These are phyloP conservation scores for Conus betulinus DNA, from an alignment of 1,140 invertebrate genomes.

Conservation along the genomic window DNA sequence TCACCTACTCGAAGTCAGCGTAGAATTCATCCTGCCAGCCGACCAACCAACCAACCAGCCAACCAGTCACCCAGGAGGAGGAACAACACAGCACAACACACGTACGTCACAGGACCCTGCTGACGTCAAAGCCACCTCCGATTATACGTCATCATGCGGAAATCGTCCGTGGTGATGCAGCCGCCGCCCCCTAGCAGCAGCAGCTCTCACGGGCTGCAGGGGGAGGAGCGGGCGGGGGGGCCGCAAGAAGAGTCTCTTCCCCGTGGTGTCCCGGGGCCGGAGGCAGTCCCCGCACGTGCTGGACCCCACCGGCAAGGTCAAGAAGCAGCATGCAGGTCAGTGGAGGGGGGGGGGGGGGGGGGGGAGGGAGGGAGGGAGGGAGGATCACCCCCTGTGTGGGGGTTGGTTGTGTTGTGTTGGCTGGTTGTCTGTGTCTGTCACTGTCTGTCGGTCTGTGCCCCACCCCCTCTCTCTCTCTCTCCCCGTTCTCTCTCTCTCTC, in stretches of 20 bases:
- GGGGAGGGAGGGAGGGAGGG: too few species aligned
- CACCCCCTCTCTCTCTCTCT: too few species aligned
- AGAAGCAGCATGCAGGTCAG: background rate
- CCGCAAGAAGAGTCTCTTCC: slow-evolving; percentile 28
- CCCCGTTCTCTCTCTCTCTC: too few species aligned
- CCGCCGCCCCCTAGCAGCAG: background rate
- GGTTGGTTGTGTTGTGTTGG: background rate
- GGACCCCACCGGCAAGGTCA: background rate
- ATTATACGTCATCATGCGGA: slow-evolving; percentile 2
- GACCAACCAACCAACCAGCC: too few species aligned
- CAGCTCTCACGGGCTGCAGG: background rate
- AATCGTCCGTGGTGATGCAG: background rate
- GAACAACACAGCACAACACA: background rate
- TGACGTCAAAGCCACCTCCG: background rate
- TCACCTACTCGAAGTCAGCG: too few species aligned
- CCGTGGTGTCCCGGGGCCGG: slow-evolving; percentile 6
- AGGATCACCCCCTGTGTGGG: background rate
- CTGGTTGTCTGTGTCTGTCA: background rate
- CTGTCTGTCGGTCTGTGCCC: background rate
- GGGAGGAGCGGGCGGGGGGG: background rate
- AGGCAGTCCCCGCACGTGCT: background rate
- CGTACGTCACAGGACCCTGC: background rate
- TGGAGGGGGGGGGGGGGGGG: background rate
- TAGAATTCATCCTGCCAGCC: too few species aligned
- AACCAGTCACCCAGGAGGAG: background rate